Percentiles rank a stretch among this genome's conserved stretches.
Evolutionary conservation across 2,113 vertebrate genomes (phyloP).

Genomic region (Polyodon spathula): DNA sequence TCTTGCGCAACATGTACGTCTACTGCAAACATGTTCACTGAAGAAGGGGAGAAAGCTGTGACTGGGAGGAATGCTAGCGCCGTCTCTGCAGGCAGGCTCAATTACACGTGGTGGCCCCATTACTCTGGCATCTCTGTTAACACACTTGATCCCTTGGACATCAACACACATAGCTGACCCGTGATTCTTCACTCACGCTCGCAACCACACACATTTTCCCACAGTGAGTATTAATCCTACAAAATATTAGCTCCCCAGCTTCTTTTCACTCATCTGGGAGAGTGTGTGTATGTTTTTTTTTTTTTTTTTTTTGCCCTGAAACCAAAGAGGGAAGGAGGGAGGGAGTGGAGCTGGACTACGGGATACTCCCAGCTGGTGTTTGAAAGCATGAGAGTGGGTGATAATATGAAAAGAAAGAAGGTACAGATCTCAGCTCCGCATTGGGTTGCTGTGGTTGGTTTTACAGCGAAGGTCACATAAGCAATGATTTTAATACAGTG

Average conservation of each 20-base stretch:
- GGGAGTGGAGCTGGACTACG: neutral
- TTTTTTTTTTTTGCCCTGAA: neutral
- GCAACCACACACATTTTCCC: constrained; percentile 8
- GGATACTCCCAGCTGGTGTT: neutral
- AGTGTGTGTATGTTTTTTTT: too few species aligned
- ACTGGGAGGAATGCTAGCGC: neutral
- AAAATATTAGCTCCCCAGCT: neutral
- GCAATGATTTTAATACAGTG: too few species aligned
- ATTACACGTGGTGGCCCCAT: constrained; percentile 14
- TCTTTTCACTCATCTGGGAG: neutral
- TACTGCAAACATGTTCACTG: too few species aligned
- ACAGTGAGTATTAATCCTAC: constrained; percentile 5
- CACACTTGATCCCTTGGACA: constrained; percentile 38
- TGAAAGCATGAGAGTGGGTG: too few species aligned
- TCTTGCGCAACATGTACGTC: too few species aligned
- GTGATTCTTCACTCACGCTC: neutral
- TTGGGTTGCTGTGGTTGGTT: too few species aligned
- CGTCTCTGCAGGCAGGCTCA: neutral
- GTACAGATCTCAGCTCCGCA: too few species aligned
- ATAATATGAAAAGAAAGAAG: too few species aligned
- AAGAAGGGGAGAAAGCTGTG: neutral
- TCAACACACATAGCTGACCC: constrained; percentile 33
- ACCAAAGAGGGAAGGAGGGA: neutral
- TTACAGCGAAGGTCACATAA: too few species aligned
- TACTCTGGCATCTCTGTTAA: constrained; percentile 39